Percentiles rank a stretch among this genome's conserved stretches.
These are phyloP conservation scores for Apoda limacodes DNA, from an alignment of 2,888 invertebrate species.

Conservation along the genomic window DNA sequence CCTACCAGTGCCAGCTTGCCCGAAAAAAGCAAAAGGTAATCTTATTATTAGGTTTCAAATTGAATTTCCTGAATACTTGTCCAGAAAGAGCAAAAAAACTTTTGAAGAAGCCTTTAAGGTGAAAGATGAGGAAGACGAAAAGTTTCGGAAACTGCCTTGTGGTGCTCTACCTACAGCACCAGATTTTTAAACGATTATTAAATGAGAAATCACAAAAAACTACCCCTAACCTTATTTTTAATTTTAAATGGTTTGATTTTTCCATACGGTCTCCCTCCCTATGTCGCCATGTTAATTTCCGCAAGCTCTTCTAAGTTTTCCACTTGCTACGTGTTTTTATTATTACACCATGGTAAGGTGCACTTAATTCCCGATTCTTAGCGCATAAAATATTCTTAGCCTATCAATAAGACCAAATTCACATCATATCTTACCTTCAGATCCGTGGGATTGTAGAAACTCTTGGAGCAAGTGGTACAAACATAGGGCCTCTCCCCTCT, in stretches of 20 bases:
- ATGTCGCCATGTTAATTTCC: too few relatives aligned
- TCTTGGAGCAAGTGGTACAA: conserved; percentile 68
- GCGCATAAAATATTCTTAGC: too few relatives aligned
- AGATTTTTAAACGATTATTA: too few relatives aligned
- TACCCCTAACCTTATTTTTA: too few relatives aligned
- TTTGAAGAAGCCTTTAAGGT: conserved; percentile 52
- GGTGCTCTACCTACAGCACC: conserved; percentile 36
- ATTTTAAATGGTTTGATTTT: too few relatives aligned
- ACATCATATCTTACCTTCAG: conserved; percentile 57
- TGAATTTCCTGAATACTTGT: conserved; percentile 49
- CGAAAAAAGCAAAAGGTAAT: conserved; percentile 73
- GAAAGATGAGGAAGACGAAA: conserved; percentile 41
- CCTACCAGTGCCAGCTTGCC: conserved; percentile 74
- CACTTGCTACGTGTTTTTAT: too few relatives aligned
- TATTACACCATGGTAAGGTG: too few relatives aligned
- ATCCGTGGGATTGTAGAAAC: conserved; percentile 69
- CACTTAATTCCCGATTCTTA: too few relatives aligned
- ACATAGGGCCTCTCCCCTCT: conserved; percentile 63
- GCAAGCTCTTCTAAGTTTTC: too few relatives aligned
- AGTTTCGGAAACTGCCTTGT: conserved; percentile 43
- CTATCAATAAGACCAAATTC: too few relatives aligned
- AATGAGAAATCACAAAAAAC: too few relatives aligned
- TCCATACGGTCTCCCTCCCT: too few relatives aligned
- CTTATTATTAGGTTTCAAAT: conserved; percentile 76
- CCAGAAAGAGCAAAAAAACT: conserved; percentile 47